Conservation (phyloP, 2,113 vertebrate species). For the Chamaetylas fuelleborni region DNA sequence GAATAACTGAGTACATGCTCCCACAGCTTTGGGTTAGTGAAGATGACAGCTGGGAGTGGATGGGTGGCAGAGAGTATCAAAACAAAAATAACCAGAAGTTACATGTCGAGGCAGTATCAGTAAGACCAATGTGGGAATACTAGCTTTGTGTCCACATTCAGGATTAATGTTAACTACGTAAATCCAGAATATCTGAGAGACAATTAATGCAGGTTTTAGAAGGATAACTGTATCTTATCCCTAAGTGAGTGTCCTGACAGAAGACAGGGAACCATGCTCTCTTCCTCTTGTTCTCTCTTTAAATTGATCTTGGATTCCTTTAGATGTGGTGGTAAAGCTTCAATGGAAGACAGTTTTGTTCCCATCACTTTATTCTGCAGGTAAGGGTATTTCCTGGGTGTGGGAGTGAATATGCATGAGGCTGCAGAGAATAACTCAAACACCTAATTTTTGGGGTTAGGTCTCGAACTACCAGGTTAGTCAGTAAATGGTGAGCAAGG, state of each 20-base stretch:
- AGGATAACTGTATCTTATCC: not conserved
- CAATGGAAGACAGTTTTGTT: not conserved
- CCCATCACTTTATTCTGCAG: not conserved
- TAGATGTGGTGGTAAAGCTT: not conserved
- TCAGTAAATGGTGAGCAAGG: not conserved
- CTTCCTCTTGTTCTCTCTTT: not conserved
- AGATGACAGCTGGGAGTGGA: not conserved
- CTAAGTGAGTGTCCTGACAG: not conserved
- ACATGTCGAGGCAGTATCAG: not conserved
- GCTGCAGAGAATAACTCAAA: not conserved
- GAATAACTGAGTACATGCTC: not conserved
- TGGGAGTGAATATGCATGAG: not conserved
- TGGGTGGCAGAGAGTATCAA: not conserved
- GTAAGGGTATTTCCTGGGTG: not conserved
- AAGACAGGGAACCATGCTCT: not conserved
- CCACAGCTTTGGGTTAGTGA: not conserved
- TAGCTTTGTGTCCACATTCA: not conserved
- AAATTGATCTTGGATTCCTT: constrained; percentile 21
- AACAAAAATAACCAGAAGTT: not conserved
- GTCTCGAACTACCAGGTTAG: not conserved
- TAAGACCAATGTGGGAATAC: not conserved
- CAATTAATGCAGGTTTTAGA: not conserved
- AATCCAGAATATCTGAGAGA: not conserved
- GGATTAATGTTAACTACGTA: not conserved
- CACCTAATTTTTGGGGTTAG: not conserved